Evolutionary conservation across 2,113 vertebrate genomes (phyloP).

Genomic region (Microcebus lehilahytsara): DNA sequence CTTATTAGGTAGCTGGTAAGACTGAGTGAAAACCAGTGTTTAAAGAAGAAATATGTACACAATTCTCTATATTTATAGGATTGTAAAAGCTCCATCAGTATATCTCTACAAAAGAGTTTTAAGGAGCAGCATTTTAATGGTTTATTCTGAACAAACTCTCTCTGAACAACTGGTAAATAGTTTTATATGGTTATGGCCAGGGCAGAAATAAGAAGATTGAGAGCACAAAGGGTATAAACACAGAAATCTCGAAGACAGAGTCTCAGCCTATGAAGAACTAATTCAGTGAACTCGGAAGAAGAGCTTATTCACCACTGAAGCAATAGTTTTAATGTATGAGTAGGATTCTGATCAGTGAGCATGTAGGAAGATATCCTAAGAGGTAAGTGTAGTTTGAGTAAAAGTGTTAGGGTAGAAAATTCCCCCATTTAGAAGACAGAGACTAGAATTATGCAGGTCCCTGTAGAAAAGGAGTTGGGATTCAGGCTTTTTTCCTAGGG

Average conservation of each 20-base stretch:
- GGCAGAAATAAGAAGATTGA: neutral
- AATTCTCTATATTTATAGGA: neutral
- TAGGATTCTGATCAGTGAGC: neutral
- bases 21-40: neutral
- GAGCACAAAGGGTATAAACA: neutral
- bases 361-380: neutral
- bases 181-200: neutral
- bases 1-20: neutral
- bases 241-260: constrained; percentile 2
- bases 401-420: neutral
- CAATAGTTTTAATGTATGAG: neutral
- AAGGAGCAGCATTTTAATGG: neutral
- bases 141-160: neutral
- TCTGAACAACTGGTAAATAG: neutral
- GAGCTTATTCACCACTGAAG: neutral
- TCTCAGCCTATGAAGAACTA: neutral
- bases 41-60: neutral
- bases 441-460: neutral
- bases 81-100: neutral
- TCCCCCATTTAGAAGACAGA: neutral
- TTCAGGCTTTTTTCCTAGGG: neutral
- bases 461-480: neutral
- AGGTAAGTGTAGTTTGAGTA: neutral
- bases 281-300: neutral
- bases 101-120: neutral